Evolutionary conservation across 2,888 invertebrate species (phyloP), one percentile per base, ranked within the genome.

Genomic region (Clitarchus hookeri): DNA sequence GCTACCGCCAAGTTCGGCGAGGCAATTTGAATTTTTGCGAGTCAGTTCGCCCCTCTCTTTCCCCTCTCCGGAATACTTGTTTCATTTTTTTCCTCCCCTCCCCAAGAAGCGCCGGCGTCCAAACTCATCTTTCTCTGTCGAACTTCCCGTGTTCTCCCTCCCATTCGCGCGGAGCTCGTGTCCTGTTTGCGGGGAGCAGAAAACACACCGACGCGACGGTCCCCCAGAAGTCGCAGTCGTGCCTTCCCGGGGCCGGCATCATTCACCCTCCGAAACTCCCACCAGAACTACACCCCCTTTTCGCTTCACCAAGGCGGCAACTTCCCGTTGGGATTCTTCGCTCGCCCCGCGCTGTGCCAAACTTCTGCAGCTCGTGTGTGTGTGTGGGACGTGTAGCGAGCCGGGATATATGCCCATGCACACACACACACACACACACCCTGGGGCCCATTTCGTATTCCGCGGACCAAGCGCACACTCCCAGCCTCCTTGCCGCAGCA

Each of bases 11-110:
- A 65, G 65, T 65, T 65, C 65, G 8, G 65, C 65, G 2, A 19
- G 65, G 65, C 65, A n/a, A 65, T 65, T 65, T 65, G 65, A 65
- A 65, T 65, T 65, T 65, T n/a, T 23, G 65, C 65, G 65, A 65
- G 65, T 65, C 65, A 65, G 65, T 65, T 65, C 8, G 11, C 8
- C 16, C 16, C 8, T 65, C 8, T 23, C 16, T n/a, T 65, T 65
- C 65, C 8, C n/a, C n/a, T 23, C 65, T 19, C 65, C 16, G 0
- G 2, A 6, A n/a, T 65, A 65, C 65, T 65, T 65, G 48, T 48
- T 48, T 48, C 48, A 11, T 8, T 8, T 8, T 8, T 8, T 1
- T 8, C 48, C 48, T 8, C 48, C 48, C 48, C 48, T 0, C 0
- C 48, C 8, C 65, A 19, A 65, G n/a, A 65, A 65, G 3, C 65